Evolutionary conservation across 2,888 invertebrate genomes (phyloP).

Genomic region (Dysmachus trigonus): DNA sequence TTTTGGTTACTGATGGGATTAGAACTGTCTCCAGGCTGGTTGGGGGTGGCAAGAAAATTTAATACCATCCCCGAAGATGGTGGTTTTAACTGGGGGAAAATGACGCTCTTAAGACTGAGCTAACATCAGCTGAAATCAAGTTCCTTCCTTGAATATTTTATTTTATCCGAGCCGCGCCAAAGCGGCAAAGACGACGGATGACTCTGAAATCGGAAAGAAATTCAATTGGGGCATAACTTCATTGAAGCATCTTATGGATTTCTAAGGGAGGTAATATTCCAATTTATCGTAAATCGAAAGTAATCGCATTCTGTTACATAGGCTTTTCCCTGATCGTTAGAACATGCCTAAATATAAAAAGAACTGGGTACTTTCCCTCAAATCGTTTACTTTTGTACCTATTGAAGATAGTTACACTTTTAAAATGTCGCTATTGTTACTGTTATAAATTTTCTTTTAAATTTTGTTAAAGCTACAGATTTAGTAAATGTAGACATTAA

Average conservation of each 20-base stretch:
- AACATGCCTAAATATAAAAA: neutral
- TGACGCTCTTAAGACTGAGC: neutral
- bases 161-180: too few species aligned
- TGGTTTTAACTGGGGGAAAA: neutral
- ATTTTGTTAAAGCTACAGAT: too few species aligned
- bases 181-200: neutral
- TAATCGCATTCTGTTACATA: neutral
- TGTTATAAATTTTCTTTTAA: neutral
- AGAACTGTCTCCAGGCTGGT: neutral
- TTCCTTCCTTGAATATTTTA: neutral
- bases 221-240: neutral
- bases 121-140: neutral
- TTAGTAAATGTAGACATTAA: too few species aligned
- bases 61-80: neutral
- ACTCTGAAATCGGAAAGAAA: neutral
- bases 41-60: neutral
- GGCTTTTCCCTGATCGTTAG: neutral
- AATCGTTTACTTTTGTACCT: neutral
- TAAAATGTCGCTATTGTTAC: neutral
- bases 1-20: slow-evolving; percentile 32
- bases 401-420: neutral
- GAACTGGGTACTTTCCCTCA: neutral
- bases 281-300: neutral
- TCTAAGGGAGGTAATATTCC: neutral
- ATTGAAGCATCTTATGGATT: neutral